Percentiles rank a stretch among this genome's conserved stretches.
Conservation (phyloP, 2,797 vertebrate species). For the Neoniphon sammara region DNA sequence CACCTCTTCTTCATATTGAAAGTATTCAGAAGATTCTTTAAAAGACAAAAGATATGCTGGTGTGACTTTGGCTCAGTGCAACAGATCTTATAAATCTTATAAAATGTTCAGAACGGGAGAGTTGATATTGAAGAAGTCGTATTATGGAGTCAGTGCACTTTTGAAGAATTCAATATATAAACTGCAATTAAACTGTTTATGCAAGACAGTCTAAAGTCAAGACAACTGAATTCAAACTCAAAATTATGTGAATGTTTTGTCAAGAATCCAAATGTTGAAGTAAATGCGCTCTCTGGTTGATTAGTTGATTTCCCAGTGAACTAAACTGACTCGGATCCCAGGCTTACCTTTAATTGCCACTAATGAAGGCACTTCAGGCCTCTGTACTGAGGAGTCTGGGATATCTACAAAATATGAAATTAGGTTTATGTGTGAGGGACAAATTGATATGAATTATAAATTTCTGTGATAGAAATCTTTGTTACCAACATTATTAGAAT, state of each 20-base stretch:
- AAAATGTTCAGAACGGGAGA: too few relatives aligned
- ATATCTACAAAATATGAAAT: constrained; percentile 85
- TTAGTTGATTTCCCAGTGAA: background rate
- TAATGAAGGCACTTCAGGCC: constrained; percentile 86
- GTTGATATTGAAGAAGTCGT: too few relatives aligned
- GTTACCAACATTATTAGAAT: background rate
- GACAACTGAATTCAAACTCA: too few relatives aligned
- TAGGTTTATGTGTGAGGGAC: constrained; percentile 23
- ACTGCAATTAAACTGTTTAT: too few relatives aligned
- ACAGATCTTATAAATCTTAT: background rate
- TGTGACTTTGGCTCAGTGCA: background rate
- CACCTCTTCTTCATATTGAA: constrained; percentile 80
- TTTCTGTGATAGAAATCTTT: background rate
- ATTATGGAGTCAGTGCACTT: too few relatives aligned
- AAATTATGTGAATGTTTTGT: too few relatives aligned
- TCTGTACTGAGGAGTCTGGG: constrained; percentile 92
- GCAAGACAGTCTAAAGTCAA: too few relatives aligned
- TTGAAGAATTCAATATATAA: too few relatives aligned
- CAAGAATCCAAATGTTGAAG: too few relatives aligned
- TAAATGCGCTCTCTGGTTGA: background rate
- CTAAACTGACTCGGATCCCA: background rate
- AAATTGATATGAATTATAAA: background rate
- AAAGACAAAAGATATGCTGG: constrained; percentile 45
- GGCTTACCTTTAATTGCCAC: constrained; percentile 89
- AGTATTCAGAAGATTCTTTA: constrained; percentile 80